A percentile compares a stretch with the other conserved stretches of the same genome.
These are phyloP conservation scores for Nannoperca australis DNA, from an alignment of 2,797 vertebrate species.

Conservation along the genomic window DNA sequence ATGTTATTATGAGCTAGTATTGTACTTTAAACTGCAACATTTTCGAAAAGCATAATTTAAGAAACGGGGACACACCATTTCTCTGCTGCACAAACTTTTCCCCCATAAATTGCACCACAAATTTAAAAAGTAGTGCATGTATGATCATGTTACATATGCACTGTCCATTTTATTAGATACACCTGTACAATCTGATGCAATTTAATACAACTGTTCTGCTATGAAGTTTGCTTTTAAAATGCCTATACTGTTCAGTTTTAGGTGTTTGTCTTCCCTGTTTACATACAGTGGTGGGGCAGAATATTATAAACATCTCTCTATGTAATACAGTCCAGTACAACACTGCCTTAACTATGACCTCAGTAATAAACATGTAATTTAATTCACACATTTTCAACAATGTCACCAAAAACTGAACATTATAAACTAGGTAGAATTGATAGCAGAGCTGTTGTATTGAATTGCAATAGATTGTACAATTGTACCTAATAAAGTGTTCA, in stretches of 20 bases:
- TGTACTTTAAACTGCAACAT: constrained; percentile 3
- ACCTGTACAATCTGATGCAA: background rate
- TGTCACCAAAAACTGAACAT: background rate
- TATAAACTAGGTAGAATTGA: background rate
- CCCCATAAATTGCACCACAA: background rate
- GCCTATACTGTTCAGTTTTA: background rate
- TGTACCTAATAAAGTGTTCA: background rate
- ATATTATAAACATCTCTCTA: background rate
- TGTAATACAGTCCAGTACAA: background rate
- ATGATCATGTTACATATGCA: background rate
- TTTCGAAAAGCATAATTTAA: background rate
- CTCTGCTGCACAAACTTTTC: background rate
- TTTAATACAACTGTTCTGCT: background rate
- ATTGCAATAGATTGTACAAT: background rate
- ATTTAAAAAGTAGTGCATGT: background rate
- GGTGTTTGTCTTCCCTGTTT: background rate
- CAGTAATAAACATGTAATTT: background rate
- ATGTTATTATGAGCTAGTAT: background rate
- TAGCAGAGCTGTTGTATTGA: background rate
- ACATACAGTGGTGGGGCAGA: background rate
- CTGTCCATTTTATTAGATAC: background rate
- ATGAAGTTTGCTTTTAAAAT: background rate
- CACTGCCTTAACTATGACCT: background rate
- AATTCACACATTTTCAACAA: background rate
- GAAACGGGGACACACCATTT: background rate